A percentile compares a stretch with the other conserved stretches of the same genome.
phyloP scores from a whole-genome alignment of 2,888 invertebrate species.

The Aporophyla nigra region DNA sequence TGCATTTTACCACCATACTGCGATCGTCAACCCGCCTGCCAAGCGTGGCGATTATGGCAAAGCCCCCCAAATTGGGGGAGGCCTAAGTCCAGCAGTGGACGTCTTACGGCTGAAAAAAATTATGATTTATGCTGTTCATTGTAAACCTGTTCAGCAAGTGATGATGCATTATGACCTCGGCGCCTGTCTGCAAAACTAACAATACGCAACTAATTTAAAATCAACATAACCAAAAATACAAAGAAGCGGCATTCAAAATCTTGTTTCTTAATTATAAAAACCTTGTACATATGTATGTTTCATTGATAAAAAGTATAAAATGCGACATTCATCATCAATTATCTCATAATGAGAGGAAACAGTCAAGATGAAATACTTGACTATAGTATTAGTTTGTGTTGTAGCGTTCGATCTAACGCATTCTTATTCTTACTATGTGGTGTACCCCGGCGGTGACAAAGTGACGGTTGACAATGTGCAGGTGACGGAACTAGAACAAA shows the following conservation, averaged over 20 bases:
- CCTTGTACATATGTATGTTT: constrained; percentile 1
- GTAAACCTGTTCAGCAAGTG: constrained; percentile 11
- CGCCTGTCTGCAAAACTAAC: background rate
- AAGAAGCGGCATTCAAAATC: constrained; percentile 1
- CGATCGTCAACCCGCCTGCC: too few relatives aligned
- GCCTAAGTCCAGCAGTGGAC: too few relatives aligned
- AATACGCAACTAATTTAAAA: background rate
- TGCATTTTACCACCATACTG: too few relatives aligned
- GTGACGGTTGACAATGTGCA: constrained; percentile 15
- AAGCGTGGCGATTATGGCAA: too few relatives aligned
- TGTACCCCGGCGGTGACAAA: constrained; percentile 21
- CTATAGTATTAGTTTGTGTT: constrained; percentile 18
- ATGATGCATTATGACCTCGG: background rate
- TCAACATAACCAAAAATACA: constrained; percentile 5
- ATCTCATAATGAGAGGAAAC: background rate
- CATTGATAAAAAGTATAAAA: constrained; percentile 7
- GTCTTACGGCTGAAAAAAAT: too few relatives aligned
- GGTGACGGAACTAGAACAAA: constrained; percentile 21
- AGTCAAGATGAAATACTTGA: constrained; percentile 19
- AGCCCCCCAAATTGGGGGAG: too few relatives aligned
- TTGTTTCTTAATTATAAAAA: background rate
- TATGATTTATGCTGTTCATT: too few relatives aligned
- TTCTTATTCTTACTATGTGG: constrained; percentile 22
- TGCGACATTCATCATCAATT: background rate
- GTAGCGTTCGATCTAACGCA: background rate